Evolutionary conservation across 1,140 invertebrate species (phyloP), one percentile per base, ranked within the genome.

Genomic region (Sarcophaga peregrina): DNA sequence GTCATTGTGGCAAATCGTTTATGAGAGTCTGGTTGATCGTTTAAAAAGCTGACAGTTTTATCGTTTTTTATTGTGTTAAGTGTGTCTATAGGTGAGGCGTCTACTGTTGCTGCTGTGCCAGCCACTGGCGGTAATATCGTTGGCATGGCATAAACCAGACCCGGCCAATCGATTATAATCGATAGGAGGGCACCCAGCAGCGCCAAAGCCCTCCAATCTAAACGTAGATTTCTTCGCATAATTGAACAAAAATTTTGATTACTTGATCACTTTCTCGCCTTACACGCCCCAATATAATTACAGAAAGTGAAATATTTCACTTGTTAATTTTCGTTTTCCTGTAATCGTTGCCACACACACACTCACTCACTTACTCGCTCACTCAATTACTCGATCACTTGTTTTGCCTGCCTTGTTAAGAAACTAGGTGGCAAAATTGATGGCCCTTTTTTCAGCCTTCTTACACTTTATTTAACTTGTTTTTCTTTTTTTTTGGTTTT

Each of bases 121-220:
- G 20, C 50, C 48, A 73, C 25, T 17, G 72, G 15, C 76, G 68
- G 73, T 11, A 81, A 75, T 54, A 85, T 76, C 73, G 84, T 84
- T 84, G 89, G 89, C 88, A 88, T 88, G 50, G 87, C 87, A 83
- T 85, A 86, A 45, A 87, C 86, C 84, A 88, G 81, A 13, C 86
- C 85, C 74, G 85, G 84, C 88, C 89, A 90, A 83, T 85, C 84
- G 74, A 88, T 88, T 72, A 90, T 84, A 83, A 87, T 84, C 85
- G 87, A 86, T 73, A 90, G 88, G 89, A 90, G 89, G 89, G 88
- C 89, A 86, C 89, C 89, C 86, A 90, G 89, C 89, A 89, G 85
- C 80, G 88, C 89, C 86, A 90, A 89, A 89, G 89, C 89, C 89
- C 89, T 90, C 89, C 89, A 90, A 84, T 88, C 85, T 85, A 88